A percentile compares a stretch with the other conserved stretches of the same genome.
phyloP scores from a whole-genome alignment of 2,797 vertebrate species.

The Gephyroberyx darwinii region DNA sequence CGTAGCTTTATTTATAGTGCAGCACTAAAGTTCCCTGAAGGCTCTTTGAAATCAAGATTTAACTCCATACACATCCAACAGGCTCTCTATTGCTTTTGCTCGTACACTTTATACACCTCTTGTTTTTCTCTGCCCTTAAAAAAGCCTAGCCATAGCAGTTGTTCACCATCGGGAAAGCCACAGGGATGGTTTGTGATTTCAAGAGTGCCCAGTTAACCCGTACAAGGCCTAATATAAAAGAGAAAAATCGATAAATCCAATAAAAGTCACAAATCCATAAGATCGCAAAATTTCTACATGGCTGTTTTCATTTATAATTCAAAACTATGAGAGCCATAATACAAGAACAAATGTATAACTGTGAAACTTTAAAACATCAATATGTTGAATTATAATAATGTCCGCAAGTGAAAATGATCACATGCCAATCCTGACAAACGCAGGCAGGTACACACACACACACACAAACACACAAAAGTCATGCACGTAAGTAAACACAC shows the following conservation, averaged over 20 bases:
- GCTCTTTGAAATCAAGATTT: conserved; percentile 2
- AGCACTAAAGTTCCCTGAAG: background rate
- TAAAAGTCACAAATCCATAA: background rate
- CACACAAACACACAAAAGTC: conserved; percentile 15
- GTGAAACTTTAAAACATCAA: conserved; percentile 15
- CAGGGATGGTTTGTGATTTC: background rate
- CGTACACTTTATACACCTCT: background rate
- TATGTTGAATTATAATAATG: conserved; percentile 25
- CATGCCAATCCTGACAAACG: background rate
- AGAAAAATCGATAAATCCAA: background rate
- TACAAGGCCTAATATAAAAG: conserved; percentile 6
- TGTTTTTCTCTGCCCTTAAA: background rate
- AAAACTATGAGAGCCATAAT: background rate
- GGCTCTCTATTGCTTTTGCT: background rate
- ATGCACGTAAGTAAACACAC: conserved; percentile 29
- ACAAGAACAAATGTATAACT: conserved; percentile 5
- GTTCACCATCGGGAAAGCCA: background rate
- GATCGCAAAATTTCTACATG: background rate
- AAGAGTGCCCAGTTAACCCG: background rate
- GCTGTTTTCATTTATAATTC: background rate
- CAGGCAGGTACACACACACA: background rate
- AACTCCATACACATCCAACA: conserved; percentile 1
- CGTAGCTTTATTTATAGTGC: conserved; percentile 24
- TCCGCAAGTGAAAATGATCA: background rate
- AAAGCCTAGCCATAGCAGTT: background rate